A percentile compares a stretch with the other conserved stretches of the same genome.
These are phyloP conservation scores for Frieseomelitta varia DNA, from an alignment of 1,140 invertebrate genomes.

Conservation along the genomic window DNA sequence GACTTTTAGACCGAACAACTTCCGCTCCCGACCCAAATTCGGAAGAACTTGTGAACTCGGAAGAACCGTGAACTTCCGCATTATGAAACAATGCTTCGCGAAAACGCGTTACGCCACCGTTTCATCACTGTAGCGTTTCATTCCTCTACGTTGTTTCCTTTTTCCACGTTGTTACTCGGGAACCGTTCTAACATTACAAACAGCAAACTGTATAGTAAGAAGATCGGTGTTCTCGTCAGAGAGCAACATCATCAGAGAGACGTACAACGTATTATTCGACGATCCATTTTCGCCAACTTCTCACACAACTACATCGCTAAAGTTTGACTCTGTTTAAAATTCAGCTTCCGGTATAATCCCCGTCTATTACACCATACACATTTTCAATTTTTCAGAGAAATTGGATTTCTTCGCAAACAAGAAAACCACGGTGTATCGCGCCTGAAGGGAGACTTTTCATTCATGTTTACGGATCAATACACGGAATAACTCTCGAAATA, in stretches of 20 bases:
- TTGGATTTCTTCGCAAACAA: neutral
- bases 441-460: neutral
- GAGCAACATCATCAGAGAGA: neutral
- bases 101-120: neutral
- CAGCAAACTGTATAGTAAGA: neutral
- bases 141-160: neutral
- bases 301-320: neutral
- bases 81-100: slow-evolving; percentile 18
- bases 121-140: too few relatives aligned
- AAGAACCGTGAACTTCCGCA: neutral
- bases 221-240: neutral
- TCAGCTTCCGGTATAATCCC: slow-evolving; percentile 6
- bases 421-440: neutral
- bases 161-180: neutral
- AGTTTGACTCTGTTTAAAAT: slow-evolving; percentile 38
- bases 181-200: slow-evolving; percentile 24
- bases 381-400: slow-evolving; percentile 10
- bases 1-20: neutral
- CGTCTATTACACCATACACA: slow-evolving; percentile 13
- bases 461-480: neutral
- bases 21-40: slow-evolving; percentile 10
- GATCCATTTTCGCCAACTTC: slow-evolving; percentile 8
- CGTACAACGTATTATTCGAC: neutral
- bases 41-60: slow-evolving; percentile 20
- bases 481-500: too few relatives aligned